Evolutionary conservation across 2,888 invertebrate genomes (phyloP).

Genomic region (Eurytoma californica): DNA sequence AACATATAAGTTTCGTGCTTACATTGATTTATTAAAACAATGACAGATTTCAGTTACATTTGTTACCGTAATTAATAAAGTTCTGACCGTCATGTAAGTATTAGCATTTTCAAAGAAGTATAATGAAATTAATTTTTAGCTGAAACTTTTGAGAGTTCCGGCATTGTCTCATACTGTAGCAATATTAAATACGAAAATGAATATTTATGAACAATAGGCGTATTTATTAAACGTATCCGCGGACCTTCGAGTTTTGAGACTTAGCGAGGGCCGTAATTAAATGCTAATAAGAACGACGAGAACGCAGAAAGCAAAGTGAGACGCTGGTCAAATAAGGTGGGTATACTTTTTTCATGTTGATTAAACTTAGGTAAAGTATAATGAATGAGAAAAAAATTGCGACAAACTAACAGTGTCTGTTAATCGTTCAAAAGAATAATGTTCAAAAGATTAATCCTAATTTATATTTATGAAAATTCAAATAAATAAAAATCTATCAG

Average conservation of each 20-base stretch:
- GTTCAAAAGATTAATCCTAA: too few species aligned
- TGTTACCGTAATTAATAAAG: too few species aligned
- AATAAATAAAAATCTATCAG: too few species aligned
- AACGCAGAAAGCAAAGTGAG: constrained; percentile 1
- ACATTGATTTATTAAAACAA: too few species aligned
- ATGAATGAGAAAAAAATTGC: too few species aligned
- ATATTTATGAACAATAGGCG: constrained; percentile 72
- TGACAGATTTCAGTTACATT: too few species aligned
- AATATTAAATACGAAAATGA: constrained; percentile 69
- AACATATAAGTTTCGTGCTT: too few species aligned
- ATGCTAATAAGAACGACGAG: constrained; percentile 64
- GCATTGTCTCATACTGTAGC: constrained; percentile 27
- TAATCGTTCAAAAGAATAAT: too few species aligned
- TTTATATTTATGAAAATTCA: too few species aligned
- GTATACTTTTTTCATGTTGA: constrained; percentile 28
- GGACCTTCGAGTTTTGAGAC: constrained; percentile 34
- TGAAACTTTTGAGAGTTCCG: constrained; percentile 11
- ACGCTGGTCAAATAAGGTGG: constrained; percentile 20
- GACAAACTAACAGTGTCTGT: too few species aligned
- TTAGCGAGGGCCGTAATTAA: constrained; percentile 63
- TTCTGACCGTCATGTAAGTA: too few species aligned
- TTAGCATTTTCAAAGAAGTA: background rate
- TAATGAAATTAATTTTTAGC: constrained; percentile 42
- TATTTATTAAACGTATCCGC: constrained; percentile 68
- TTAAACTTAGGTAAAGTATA: too few species aligned